Percentiles rank a stretch among this genome's conserved stretches.
Conservation (phyloP, 1,140 invertebrate genomes). For the Sarcophaga bullata region DNA sequence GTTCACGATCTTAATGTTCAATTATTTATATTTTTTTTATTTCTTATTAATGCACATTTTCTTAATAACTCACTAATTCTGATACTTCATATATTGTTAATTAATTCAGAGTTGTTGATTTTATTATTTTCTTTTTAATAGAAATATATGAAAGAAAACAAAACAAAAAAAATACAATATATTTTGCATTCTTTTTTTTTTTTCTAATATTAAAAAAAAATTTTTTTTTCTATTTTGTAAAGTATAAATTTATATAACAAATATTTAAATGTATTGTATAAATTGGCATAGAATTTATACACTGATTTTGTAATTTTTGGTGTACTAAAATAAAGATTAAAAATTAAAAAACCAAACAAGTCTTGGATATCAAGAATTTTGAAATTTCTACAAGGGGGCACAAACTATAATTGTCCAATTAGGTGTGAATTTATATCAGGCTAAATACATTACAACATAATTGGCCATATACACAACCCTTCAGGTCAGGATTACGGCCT, state of each 20-base stretch:
- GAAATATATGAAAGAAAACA: too few species aligned
- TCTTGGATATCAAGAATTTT: background rate
- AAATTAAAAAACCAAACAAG: background rate
- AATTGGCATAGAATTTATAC: constrained; percentile 37
- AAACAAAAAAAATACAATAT: background rate
- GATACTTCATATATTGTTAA: too few species aligned
- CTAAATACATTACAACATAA: too few species aligned
- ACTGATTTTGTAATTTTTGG: constrained; percentile 41
- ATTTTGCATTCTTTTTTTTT: constrained; percentile 10
- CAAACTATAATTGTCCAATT: too few species aligned
- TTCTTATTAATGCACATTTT: background rate
- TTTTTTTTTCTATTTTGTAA: background rate
- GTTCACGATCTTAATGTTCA: background rate
- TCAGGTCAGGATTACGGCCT: too few species aligned
- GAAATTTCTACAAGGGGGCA: too few species aligned
- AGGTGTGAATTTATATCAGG: too few species aligned
- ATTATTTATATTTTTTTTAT: background rate
- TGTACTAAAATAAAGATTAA: constrained; percentile 33
- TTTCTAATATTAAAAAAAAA: background rate
- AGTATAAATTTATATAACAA: constrained; percentile 13
- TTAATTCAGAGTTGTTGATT: too few species aligned
- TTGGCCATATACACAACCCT: too few species aligned
- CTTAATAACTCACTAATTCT: background rate
- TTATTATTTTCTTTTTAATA: background rate
- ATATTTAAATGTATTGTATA: constrained; percentile 18